Percentiles rank a stretch among this genome's conserved stretches.
Conservation (phyloP, 2,113 vertebrate genomes). For the Festucalex cinctus region DNA sequence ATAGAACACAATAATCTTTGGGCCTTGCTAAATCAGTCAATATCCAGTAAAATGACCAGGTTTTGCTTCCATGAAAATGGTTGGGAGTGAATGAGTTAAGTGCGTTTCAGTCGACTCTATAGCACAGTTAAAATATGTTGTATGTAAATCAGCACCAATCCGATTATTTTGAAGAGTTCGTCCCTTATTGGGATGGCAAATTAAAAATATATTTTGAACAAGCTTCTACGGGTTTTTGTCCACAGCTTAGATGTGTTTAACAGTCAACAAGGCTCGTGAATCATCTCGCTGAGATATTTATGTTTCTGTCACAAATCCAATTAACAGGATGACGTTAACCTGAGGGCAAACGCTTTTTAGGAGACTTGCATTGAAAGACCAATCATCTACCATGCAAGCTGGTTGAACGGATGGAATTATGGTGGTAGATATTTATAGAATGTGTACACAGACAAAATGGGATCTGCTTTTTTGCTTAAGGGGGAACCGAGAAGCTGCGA, state of each 20-base stretch:
- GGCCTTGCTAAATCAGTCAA: too few species aligned
- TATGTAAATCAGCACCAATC: not conserved
- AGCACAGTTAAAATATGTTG: not conserved
- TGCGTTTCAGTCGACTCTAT: not conserved
- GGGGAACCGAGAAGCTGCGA: constrained; percentile 8
- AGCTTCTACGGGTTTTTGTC: not conserved
- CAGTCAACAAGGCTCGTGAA: constrained; percentile 12
- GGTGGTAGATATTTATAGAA: constrained; percentile 1
- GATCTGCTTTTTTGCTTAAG: constrained; percentile 8
- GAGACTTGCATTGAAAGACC: constrained; percentile 12
- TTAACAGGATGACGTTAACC: constrained; percentile 37
- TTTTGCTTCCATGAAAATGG: too few species aligned
- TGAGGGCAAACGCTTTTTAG: constrained; percentile 10
- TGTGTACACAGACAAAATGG: not conserved
- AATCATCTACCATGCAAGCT: constrained; percentile 11
- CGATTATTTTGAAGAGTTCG: not conserved
- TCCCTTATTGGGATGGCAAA: not conserved
- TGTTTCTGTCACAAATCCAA: constrained; percentile 36
- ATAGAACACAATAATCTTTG: too few species aligned
- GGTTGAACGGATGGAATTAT: constrained; percentile 13
- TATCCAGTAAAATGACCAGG: too few species aligned
- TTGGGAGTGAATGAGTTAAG: too few species aligned
- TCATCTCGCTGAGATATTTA: constrained; percentile 25
- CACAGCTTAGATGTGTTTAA: not conserved
- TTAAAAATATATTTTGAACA: constrained; percentile 9